Conservation (phyloP, 2,888 invertebrate genomes). For the Platycheirus rosarum region DNA sequence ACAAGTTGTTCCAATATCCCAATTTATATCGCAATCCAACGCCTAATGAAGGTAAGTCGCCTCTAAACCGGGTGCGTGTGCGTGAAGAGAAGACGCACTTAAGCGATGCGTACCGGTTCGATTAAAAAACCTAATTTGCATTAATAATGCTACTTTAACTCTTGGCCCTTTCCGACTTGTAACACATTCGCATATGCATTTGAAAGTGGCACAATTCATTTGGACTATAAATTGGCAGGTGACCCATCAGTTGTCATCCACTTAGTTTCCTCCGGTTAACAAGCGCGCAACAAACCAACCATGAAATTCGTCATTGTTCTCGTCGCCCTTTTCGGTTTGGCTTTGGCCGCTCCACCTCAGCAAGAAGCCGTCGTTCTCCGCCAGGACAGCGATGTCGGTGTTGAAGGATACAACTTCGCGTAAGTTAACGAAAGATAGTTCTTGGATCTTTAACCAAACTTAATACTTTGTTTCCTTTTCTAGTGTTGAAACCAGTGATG, state of each 20-base stretch:
- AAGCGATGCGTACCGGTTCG: too few relatives aligned
- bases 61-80: too few relatives aligned
- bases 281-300: constrained; percentile 20
- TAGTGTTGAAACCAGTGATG: constrained; percentile 82
- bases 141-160: too few relatives aligned
- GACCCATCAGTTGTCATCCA: constrained; percentile 46
- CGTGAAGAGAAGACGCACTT: too few relatives aligned
- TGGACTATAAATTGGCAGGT: constrained; percentile 62
- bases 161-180: too few relatives aligned
- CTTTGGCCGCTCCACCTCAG: constrained; percentile 77
- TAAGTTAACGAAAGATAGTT: constrained; percentile 36
- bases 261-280: constrained; percentile 65
- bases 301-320: constrained; percentile 79
- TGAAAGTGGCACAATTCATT: too few relatives aligned
- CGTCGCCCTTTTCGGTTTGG: constrained; percentile 78
- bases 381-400: constrained; percentile 84
- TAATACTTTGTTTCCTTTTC: too few relatives aligned
- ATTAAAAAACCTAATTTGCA: too few relatives aligned
- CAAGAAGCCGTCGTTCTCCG: constrained; percentile 85
- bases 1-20: too few relatives aligned
- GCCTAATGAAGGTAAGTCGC: too few relatives aligned
- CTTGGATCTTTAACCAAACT: background rate
- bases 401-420: constrained; percentile 49
- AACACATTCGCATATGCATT: too few relatives aligned
- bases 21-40: too few relatives aligned